Conservation (phyloP, 2,113 vertebrate species). For the Archocentrus centrarchus region DNA sequence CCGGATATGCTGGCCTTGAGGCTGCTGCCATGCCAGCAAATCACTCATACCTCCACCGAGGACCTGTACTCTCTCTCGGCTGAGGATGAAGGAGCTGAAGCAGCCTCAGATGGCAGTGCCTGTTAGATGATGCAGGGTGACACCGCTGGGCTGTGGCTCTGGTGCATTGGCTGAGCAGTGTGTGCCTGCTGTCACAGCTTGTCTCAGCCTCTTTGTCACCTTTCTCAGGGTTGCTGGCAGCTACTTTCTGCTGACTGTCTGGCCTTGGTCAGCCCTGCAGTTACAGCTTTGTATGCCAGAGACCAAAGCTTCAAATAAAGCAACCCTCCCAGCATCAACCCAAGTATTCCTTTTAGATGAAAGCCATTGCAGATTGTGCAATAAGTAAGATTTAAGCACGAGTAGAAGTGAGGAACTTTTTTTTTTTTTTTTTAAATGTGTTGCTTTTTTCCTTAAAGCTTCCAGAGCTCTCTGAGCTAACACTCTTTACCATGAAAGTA, state of each 20-base stretch:
- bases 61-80: background rate
- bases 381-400: background rate
- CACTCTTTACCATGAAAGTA: background rate
- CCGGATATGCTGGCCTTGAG: constrained; percentile 27
- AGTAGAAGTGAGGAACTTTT: background rate
- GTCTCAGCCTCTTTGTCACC: constrained; percentile 67
- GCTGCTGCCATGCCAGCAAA: constrained; percentile 25
- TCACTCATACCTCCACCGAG: constrained; percentile 38
- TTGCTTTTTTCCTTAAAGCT: background rate
- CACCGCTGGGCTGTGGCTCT: constrained; percentile 42
- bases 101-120: constrained; percentile 17
- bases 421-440: no score
- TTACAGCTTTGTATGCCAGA: constrained; percentile 37
- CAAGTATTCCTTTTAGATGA: background rate
- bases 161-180: constrained; percentile 38
- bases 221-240: constrained; percentile 58
- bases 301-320: constrained; percentile 8
- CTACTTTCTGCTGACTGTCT: constrained; percentile 62
- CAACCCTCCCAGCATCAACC: background rate
- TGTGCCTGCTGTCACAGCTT: constrained; percentile 60
- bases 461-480: background rate
- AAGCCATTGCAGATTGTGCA: background rate
- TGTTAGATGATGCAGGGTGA: constrained; percentile 57
- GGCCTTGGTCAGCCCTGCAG: constrained; percentile 12
- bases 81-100: constrained; percentile 32